phyloP scores from a whole-genome alignment of 30 jellyfish, hydroid and myxozoan genomes.

The Aurelia aurita complex sp. Pacific region DNA sequence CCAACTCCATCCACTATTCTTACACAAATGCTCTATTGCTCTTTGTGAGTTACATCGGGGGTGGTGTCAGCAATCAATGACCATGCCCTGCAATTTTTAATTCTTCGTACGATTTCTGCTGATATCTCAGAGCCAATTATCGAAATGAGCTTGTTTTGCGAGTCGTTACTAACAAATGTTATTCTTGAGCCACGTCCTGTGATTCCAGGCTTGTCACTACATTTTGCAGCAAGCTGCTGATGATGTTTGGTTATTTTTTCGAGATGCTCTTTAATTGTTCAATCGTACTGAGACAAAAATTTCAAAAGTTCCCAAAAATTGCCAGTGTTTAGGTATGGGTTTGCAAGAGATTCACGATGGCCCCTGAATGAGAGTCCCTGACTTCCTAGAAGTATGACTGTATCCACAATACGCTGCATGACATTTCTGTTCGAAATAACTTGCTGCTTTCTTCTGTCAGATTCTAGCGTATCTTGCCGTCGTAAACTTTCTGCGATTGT shows the following conservation, averaged over 20 bases:
- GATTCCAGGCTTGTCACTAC: not conserved
- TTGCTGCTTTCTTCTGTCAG: too few relatives aligned
- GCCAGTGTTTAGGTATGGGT: too few relatives aligned
- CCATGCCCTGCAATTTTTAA: not conserved
- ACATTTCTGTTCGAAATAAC: too few relatives aligned
- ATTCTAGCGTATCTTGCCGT: too few relatives aligned
- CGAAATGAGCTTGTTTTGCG: not conserved
- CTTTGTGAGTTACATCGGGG: constrained; percentile 28
- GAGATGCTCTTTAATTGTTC: constrained; percentile 13
- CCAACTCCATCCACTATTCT: not conserved
- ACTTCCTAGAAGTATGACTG: too few relatives aligned
- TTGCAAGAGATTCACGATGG: too few relatives aligned
- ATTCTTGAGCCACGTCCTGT: constrained; percentile 17
- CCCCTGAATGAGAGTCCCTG: too few relatives aligned
- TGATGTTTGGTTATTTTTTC: not conserved
- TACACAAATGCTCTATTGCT: constrained; percentile 23
- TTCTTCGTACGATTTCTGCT: not conserved
- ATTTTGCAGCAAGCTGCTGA: not conserved
- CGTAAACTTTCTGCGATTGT: too few relatives aligned
- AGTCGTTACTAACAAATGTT: constrained; percentile 10
- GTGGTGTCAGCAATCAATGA: constrained; percentile 28
- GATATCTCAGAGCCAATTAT: not conserved
- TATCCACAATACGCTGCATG: too few relatives aligned
- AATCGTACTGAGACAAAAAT: not conserved
- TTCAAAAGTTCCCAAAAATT: too few relatives aligned